A percentile compares a stretch with the other conserved stretches of the same genome.
These are phyloP conservation scores for Orbicella faveolata DNA, from an alignment of 64 coral and sea anemone species.

Conservation along the genomic window DNA sequence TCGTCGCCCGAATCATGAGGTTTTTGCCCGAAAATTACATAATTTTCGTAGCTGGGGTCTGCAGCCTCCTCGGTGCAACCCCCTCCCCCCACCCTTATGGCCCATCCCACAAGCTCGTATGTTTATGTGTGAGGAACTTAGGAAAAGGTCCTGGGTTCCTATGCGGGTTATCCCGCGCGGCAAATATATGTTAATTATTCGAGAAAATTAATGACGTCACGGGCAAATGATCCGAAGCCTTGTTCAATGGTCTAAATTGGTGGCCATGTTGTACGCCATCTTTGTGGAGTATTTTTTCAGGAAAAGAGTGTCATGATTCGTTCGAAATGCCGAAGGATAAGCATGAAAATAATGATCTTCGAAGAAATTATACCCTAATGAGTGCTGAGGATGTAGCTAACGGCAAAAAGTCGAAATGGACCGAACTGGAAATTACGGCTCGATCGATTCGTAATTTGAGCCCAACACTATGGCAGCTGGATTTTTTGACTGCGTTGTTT, in stretches of 20 bases:
- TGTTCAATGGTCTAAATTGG: conserved; percentile 71
- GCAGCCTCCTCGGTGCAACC: too few species aligned
- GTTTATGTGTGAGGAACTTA: too few species aligned
- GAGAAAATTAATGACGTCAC: conserved; percentile 31
- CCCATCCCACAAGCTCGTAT: too few species aligned
- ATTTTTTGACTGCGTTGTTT: conserved; percentile 94
- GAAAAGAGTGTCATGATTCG: conserved; percentile 82
- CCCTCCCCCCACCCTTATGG: too few species aligned
- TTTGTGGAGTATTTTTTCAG: conserved; percentile 69
- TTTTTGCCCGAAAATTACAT: too few species aligned
- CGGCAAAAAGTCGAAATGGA: conserved; percentile 95
- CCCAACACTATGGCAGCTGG: conserved; percentile 96
- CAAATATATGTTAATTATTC: conserved; percentile 9
- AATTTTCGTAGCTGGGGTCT: too few species aligned
- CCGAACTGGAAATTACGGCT: conserved; percentile 96
- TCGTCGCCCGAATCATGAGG: too few species aligned
- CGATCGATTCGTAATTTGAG: conserved; percentile 93
- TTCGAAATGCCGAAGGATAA: conserved; percentile 94
- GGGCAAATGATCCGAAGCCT: conserved; percentile 21
- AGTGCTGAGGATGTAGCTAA: conserved; percentile 92
- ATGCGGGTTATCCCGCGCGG: background rate
- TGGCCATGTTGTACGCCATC: conserved; percentile 90
- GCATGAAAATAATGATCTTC: conserved; percentile 94
- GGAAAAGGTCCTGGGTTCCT: background rate
- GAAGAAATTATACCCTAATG: conserved; percentile 88